A percentile compares a stretch with the other conserved stretches of the same genome.
These are phyloP conservation scores for Macrophya annulata DNA, from an alignment of 2,888 invertebrate species.

Conservation along the genomic window DNA sequence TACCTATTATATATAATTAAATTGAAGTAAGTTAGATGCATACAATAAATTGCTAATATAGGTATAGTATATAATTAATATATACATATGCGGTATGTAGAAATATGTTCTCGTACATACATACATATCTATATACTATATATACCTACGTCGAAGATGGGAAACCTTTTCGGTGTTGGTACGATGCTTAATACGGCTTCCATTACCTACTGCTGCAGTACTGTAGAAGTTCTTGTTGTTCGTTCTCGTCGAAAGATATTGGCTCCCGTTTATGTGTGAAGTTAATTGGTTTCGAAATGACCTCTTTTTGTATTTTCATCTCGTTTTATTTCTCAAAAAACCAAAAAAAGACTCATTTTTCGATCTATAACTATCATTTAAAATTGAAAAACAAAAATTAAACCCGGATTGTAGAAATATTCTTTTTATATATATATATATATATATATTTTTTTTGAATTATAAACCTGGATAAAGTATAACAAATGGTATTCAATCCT, in stretches of 20 bases:
- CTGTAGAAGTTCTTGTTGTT: slow-evolving; percentile 3
- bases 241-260: neutral
- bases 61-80: neutral
- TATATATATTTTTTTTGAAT: too few species aligned
- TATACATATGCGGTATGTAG: neutral
- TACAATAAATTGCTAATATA: neutral
- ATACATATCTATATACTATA: neutral
- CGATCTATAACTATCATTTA: too few species aligned
- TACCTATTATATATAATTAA: neutral
- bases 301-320: too few species aligned
- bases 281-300: neutral
- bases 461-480: too few species aligned
- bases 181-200: slow-evolving; percentile 39
- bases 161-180: slow-evolving; percentile 51
- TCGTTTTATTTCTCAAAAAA: neutral
- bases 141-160: neutral
- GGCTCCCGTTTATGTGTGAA: neutral
- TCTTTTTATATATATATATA: too few species aligned
- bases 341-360: too few species aligned
- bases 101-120: neutral
- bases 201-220: neutral
- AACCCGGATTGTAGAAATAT: too few species aligned
- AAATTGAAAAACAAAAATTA: too few species aligned
- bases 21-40: neutral
- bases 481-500: too few species aligned